Conservation (phyloP, 2,113 vertebrate genomes). For the Paratilapia polleni region DNA sequence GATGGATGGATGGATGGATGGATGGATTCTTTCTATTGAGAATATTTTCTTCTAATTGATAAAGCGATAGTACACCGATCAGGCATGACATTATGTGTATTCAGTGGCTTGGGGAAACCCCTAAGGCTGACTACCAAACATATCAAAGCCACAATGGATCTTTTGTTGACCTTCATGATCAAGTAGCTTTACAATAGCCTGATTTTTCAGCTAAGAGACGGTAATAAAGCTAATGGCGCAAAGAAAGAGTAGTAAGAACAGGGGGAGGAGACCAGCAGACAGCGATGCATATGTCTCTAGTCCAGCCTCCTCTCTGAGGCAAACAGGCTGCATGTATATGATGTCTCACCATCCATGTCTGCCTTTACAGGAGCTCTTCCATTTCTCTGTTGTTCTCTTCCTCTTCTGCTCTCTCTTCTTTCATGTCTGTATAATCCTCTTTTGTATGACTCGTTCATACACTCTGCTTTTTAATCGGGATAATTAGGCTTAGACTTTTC, state of each 20-base stretch:
- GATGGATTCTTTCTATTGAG: no score
- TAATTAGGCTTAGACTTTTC: constrained; percentile 58
- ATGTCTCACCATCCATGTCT: constrained; percentile 18
- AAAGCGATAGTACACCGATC: no score
- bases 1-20: no score
- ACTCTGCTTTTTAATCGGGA: constrained; percentile 58
- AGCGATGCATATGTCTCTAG: constrained; percentile 8
- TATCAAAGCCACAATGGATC: not conserved
- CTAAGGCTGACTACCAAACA: not conserved
- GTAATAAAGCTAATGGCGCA: constrained; percentile 65
- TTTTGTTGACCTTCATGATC: constrained; percentile 58
- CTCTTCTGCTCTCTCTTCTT: constrained; percentile 40
- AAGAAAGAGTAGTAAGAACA: not conserved
- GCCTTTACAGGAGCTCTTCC: constrained; percentile 14
- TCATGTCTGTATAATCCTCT: constrained; percentile 65
- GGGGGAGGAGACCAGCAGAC: constrained; percentile 28
- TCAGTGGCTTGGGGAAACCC: constrained; percentile 1
- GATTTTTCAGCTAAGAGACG: constrained; percentile 32
- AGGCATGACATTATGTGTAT: no score
- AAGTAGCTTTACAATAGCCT: constrained; percentile 18
- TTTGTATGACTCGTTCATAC: constrained; percentile 59
- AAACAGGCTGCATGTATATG: not conserved
- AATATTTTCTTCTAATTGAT: no score
- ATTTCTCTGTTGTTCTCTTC: constrained; percentile 1
- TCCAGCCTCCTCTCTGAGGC: constrained; percentile 12